Conservation (phyloP, 92 coral and sea anemone species). For the Porites divaricata region DNA sequence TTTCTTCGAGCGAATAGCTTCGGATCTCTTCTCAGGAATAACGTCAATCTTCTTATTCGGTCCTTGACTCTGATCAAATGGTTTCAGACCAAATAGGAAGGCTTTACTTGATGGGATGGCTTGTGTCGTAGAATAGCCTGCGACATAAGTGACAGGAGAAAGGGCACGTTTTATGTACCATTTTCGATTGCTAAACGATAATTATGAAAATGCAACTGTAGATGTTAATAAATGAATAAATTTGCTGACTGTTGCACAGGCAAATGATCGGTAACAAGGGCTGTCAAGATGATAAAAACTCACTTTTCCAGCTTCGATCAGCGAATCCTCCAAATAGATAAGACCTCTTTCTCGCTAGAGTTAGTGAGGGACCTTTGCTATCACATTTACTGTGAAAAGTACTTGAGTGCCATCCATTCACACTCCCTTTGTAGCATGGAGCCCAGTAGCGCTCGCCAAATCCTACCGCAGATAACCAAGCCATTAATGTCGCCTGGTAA, state of each 20-base stretch:
- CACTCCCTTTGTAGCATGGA: constrained; percentile 47
- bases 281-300: neutral
- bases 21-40: neutral
- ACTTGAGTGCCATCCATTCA: constrained; percentile 36
- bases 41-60: constrained; percentile 6
- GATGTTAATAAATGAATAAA: neutral
- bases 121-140: neutral
- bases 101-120: constrained; percentile 25
- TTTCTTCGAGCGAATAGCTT: neutral
- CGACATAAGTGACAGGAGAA: neutral
- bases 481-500: constrained; percentile 39
- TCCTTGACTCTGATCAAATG: neutral
- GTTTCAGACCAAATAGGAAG: constrained; percentile 26
- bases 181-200: neutral
- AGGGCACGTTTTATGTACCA: neutral
- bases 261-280: too few relatives aligned
- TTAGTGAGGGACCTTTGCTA: constrained; percentile 54
- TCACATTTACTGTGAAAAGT: constrained; percentile 36
- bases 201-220: neutral
- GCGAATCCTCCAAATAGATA: constrained; percentile 66
- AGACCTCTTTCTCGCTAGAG: constrained; percentile 41
- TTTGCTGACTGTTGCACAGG: neutral
- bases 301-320: constrained; percentile 58
- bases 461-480: constrained; percentile 11
- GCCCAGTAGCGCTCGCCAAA: constrained; percentile 40